Conservation (phyloP, 2,113 vertebrate genomes). For the Trogon surrucura region DNA sequence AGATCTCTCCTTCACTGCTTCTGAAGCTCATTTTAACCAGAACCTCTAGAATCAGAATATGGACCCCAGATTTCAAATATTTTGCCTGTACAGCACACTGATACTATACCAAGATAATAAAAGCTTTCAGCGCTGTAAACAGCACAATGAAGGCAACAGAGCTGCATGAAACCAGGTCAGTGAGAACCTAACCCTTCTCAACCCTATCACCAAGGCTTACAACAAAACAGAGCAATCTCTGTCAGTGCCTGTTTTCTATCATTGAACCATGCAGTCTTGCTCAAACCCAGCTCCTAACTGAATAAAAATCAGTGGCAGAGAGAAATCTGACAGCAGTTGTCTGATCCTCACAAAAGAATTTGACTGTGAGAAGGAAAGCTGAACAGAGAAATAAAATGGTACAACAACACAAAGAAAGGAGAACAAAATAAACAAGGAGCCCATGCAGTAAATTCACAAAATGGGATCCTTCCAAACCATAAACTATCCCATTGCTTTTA, state of each 20-base stretch:
- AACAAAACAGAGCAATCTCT: neutral
- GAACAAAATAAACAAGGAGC: neutral
- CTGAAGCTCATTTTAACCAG: neutral
- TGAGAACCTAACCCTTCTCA: neutral
- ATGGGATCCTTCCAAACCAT: neutral
- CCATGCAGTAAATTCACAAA: constrained; percentile 15
- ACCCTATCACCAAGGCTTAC: neutral
- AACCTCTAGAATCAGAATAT: neutral
- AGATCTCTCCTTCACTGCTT: neutral
- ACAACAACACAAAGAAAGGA: neutral
- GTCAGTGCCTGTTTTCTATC: neutral
- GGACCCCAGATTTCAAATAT: neutral
- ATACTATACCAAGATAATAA: neutral
- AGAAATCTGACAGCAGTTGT: neutral
- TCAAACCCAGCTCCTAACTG: neutral
- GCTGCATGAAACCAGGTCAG: neutral
- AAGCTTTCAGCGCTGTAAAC: neutral
- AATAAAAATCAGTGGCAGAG: neutral
- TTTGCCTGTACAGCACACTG: neutral
- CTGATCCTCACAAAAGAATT: neutral
- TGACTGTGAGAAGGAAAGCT: neutral
- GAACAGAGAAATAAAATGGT: neutral
- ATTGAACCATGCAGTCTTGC: neutral
- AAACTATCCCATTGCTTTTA: neutral
- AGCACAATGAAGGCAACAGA: neutral